Base-by-base conservation (phyloP, 2,797 vertebrate species). In the Borostomias antarcticus region DNA sequence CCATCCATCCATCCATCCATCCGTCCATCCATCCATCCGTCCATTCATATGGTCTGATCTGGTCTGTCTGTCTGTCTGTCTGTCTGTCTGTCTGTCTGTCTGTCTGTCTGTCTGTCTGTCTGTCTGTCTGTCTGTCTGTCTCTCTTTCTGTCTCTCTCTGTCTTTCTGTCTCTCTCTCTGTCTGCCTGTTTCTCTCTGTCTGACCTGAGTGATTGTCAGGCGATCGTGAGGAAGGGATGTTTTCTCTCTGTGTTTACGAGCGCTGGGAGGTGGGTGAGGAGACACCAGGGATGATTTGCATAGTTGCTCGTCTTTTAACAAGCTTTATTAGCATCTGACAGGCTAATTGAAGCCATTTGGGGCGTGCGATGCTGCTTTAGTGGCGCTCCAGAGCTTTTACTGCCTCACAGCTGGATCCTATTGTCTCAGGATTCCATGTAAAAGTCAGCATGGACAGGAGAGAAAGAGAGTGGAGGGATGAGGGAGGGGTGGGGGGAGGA, bases 341-440 rank as follows among this genome's bases (percentile, higher is more conserved):
- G 70, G 77, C 83, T 90, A 89, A 91, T 86, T 85, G 85, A 89
- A 91, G 82, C 88, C 91, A 91, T 86, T 89, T 77, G 86, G 82
- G 70, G 78, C 65, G 77, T 9, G 7, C 47, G 67, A 69, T 80
- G 85, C 72, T 82, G 82, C 86, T 75, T 89, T 85, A 85, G 85
- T 86, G 83, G 84, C 57, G 80, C 89, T 89, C 86, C 85, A 87
- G 77, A 84, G 76, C 53, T 83, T 91, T 88, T 87, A 89, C 79
- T 65, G 78, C 84, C 81, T 86, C 82, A 77, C 90, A 90, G 90
- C 87, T 91, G 91, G 86, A 89, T 87, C 71, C 72, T 62, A 89
- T 92, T 89, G 89, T 89, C 79, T 82, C 58, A 29, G 58, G 65
- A 75, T 68, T 72, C 70, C 77, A 69, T 73, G 64, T 70, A 66